Percentiles rank a stretch among this genome's conserved stretches.
These are phyloP conservation scores for Ophthalmolycus amberensis DNA, from an alignment of 2,113 vertebrate genomes.

Conservation along the genomic window DNA sequence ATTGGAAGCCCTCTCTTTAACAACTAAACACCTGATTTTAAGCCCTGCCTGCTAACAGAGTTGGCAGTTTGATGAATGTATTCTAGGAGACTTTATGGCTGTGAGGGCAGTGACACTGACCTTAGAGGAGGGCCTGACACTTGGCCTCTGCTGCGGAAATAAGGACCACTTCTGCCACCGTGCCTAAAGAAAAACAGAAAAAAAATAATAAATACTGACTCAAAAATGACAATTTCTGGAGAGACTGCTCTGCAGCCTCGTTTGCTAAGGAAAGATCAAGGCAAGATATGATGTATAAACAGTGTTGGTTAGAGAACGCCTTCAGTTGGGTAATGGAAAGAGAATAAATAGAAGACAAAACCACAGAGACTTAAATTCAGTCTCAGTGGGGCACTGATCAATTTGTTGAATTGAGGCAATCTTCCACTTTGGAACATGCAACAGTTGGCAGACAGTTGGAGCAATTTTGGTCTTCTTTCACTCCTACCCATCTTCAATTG, in stretches of 20 bases:
- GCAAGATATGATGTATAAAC: neutral
- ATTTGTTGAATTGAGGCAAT: conserved; percentile 50
- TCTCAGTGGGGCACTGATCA: conserved; percentile 31
- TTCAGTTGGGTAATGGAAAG: conserved; percentile 31
- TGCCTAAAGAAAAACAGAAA: conserved; percentile 52
- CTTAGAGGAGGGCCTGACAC: conserved; percentile 46
- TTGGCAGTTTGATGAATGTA: neutral
- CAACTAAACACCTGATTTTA: neutral
- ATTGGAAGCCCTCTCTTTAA: neutral
- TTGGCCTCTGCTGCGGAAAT: conserved; percentile 58
- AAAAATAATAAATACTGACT: neutral
- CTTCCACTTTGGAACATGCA: conserved; percentile 45
- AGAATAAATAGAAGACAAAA: conserved; percentile 33
- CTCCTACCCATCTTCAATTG: conserved; percentile 18
- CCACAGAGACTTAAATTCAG: conserved; percentile 23
- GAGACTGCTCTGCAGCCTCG: neutral
- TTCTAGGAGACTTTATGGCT: neutral
- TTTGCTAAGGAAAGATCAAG: neutral
- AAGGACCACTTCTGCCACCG: conserved; percentile 39
- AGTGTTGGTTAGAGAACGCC: neutral
- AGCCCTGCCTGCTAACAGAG: neutral
- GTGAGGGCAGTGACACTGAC: conserved; percentile 13
- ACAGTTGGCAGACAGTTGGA: conserved; percentile 33
- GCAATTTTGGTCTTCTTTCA: conserved; percentile 29
- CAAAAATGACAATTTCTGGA: neutral